Evolutionary conservation across 2,797 vertebrate genomes (phyloP), one percentile per base, ranked within the genome.

Genomic region (Xiphorhynchus erythropygius): DNA sequence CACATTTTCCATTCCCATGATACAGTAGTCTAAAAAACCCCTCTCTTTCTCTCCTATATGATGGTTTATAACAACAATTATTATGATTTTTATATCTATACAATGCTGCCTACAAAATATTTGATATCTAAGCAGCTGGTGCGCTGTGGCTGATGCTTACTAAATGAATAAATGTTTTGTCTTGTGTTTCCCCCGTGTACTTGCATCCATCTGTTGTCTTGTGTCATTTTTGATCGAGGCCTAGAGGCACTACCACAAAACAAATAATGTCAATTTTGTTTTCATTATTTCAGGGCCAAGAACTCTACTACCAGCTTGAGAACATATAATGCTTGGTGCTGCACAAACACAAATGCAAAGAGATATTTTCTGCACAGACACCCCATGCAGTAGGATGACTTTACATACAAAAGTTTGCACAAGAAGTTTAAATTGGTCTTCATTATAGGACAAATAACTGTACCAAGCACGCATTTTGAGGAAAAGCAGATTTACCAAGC

Each of bases 161-260:
- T 82, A 93, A 86, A 93, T 53, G 74, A 88, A 91, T 95, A 88
- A 90, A 90, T 84, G 76, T 82, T 94, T 93, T 81, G 92, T 86
- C 85, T 90, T 70, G 76, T 94, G 55, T 63, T 89, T 93, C 87
- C 79, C 75, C 46, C 0, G 4, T 82, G 87, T 84, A 74, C 93
- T 95, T 79, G 41, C 77, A 90, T 96, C 91, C 93, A 94, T 97
- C 95, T 97, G 96, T 74, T 96, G 80, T 76, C 92, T 84, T 88
- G 87, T 96, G 92, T 96, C 94, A 94, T 90, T 93, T 95, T 80
- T 91, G 93, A 96, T 83, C 89, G 88, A 94, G 68, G 88, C 92
- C 95, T 90, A 67, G 52, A 92, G 94, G 96, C 92, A 79, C 39
- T 67, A 90, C 67, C 86, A 87, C 90, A 92, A 92, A 94, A 90